phyloP scores from a whole-genome alignment of 2,113 vertebrate genomes.

The Corythaeola cristata region DNA sequence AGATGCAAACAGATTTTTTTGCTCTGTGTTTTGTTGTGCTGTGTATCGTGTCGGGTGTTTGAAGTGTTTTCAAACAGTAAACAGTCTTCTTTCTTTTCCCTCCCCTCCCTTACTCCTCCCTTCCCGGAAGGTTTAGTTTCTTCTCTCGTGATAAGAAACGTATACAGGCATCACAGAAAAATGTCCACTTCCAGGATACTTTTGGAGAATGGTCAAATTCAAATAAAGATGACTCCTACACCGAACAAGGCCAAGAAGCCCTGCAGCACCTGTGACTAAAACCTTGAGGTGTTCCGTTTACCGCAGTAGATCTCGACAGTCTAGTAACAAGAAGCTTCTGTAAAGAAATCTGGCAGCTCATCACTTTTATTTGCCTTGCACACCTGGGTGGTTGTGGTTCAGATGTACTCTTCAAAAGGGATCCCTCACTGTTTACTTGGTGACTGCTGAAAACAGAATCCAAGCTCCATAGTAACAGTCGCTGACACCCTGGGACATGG shows the following conservation, averaged over 20 bases:
- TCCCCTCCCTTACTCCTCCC: not conserved
- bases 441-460: conserved; percentile 34
- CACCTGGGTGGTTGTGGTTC: not conserved
- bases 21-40: conserved; percentile 31
- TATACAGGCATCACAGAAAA: conserved; percentile 73
- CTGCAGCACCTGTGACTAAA: conserved; percentile 88
- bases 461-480: conserved; percentile 23
- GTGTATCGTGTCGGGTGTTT: not conserved
- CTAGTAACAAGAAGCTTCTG: not conserved
- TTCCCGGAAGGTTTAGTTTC: conserved; percentile 90
- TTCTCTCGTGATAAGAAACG: conserved; percentile 94
- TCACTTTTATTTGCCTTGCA: not conserved
- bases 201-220: conserved; percentile 83
- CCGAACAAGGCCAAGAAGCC: conserved; percentile 94
- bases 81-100: not conserved
- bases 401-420: not conserved
- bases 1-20: conserved; percentile 13
- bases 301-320: not conserved
- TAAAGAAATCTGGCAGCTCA: not conserved
- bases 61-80: not conserved
- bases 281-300: not conserved
- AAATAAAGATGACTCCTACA: conserved; percentile 83
- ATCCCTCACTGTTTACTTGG: conserved; percentile 35
- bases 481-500: conserved; percentile 23
- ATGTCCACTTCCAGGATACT: conserved; percentile 72